A percentile compares a stretch with the other conserved stretches of the same genome.
Conservation (phyloP, 1,140 invertebrate species). For the Aphidius gifuensis region DNA sequence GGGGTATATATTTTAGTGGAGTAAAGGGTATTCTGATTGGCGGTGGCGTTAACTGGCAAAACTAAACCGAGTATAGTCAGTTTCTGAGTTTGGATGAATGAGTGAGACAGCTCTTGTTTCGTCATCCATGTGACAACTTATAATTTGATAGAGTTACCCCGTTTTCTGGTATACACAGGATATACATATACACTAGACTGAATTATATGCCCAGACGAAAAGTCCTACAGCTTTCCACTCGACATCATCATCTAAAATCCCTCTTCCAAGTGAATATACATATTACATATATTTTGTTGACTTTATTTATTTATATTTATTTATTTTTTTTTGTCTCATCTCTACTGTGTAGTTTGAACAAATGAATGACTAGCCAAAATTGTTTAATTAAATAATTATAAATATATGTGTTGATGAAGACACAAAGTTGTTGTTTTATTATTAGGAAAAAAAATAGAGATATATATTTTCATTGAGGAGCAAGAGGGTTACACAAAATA, state of each 20-base stretch:
- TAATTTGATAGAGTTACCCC: constrained; percentile 43
- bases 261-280: no score
- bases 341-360: constrained; percentile 12
- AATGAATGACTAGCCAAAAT: not conserved
- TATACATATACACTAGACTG: not conserved
- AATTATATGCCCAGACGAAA: not conserved
- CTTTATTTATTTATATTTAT: no score
- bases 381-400: not conserved
- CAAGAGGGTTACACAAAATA: not conserved
- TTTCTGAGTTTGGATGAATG: no score
- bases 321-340: no score
- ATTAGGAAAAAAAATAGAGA: no score
- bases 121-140: constrained; percentile 48
- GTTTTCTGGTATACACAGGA: not conserved
- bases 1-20: no score
- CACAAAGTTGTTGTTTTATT: no score
- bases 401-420: no score
- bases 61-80: constrained; percentile 29
- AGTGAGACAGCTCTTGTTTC: constrained; percentile 34
- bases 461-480: constrained; percentile 7
- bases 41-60: constrained; percentile 41
- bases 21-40: constrained; percentile 32
- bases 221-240: not conserved
- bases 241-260: not conserved
- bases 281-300: no score